Evolutionary conservation across 2,113 vertebrate species (phyloP), one percentile per base, ranked within the genome.

Genomic region (Lathamus discolor): DNA sequence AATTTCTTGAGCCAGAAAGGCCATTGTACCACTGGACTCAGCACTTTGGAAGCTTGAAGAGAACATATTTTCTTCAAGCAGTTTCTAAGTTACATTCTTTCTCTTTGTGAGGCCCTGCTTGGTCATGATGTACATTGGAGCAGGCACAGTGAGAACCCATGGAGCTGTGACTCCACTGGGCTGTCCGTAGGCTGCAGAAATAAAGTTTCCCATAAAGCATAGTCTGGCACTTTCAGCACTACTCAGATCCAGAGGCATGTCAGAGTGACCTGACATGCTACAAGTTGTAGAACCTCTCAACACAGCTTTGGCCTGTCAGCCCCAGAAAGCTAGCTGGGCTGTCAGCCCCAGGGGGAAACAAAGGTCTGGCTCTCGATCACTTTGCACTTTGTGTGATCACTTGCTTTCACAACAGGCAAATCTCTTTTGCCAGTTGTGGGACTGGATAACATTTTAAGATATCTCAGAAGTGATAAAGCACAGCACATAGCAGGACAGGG

Each of bases 211-310:
- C 7, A 0, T 48, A 62, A 92, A 95, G 62, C 83, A 41, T 48
- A 78, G 33, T 28, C 62, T 78, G 93, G 86, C 23, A 16, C 77
- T 82, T 92, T 44, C 74, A 87, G 88, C 69, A 52, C 62, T 76
- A 10, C 74, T 82, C 67, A 39, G 67, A 69, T 69, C 77, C 80
- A 2, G 4, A 81, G 70, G 89, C 49, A 35, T 89, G 86, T 93
- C 92, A 93, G 88, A 88, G 28, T 87, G 86, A 72, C 86, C 86
- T 92, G 86, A 92, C 88, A 89, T 4, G 77, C 80, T 86, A 13
- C 72, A 61, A 74, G 90, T 46, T 88, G 64, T 33, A 68, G 43
- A 51, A 63, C 43, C 41, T 90, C 31, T 81, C 83, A 63, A 39
- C 78, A 68, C 33, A 74, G 79, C 68, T 90, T 91, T 80, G 31